phyloP scores from a whole-genome alignment of 2,113 vertebrate genomes.

The Rhombomys opimus region DNA sequence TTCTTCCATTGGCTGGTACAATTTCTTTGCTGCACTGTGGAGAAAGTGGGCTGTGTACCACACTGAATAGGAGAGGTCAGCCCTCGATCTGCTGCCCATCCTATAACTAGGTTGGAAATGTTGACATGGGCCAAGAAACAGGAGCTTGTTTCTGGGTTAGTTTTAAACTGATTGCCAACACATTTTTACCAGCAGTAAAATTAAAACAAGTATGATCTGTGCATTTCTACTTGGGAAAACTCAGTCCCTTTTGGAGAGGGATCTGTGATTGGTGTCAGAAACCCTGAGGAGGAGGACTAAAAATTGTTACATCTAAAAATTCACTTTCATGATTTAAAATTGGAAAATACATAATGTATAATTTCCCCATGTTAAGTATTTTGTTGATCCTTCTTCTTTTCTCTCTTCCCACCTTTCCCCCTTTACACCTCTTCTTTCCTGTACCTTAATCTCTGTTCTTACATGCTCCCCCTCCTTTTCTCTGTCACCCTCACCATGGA shows the following conservation, averaged over 20 bases:
- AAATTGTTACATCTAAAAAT: conserved; percentile 19
- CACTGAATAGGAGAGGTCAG: neutral
- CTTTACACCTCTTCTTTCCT: neutral
- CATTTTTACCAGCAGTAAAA: conserved; percentile 8
- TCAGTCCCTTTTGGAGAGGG: neutral
- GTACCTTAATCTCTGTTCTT: neutral
- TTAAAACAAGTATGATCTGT: conserved; percentile 33
- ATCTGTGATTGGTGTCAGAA: conserved; percentile 32
- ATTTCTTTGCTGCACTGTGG: neutral
- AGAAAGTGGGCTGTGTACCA: fast-evolving
- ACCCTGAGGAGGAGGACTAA: neutral
- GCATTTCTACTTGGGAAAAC: neutral
- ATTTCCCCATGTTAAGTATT: neutral
- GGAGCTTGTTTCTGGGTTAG: neutral
- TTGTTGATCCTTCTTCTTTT: neutral
- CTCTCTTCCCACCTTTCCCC: neutral
- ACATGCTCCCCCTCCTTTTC: neutral
- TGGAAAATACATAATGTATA: conserved; percentile 7
- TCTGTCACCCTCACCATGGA: neutral
- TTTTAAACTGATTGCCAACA: conserved; percentile 15
- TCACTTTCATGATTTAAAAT: conserved; percentile 13
- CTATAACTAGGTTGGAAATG: neutral
- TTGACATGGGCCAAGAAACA: neutral
- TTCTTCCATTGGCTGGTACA: neutral
- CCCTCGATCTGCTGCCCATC: neutral